Base-by-base conservation (phyloP, 2,113 vertebrate genomes). In the Miniopterus natalensis region DNA sequence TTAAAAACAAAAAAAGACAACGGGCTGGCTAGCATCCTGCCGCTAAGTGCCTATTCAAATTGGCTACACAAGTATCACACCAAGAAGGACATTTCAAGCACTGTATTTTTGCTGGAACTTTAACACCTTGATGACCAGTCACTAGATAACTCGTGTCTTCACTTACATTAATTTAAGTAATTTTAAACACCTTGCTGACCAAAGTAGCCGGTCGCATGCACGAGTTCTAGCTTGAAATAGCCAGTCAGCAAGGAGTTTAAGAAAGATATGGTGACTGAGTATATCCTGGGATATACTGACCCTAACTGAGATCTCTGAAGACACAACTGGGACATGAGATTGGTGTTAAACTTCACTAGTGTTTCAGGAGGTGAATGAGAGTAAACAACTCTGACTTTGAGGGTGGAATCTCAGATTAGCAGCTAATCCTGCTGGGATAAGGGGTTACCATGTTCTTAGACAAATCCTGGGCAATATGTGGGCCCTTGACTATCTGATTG, bases 1-100 rank as follows among this genome's bases (percentile, higher is more conserved):
- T 57, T 70, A 85, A 70, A 83, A 85, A 45, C 55, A 59, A 31
- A 49, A 47, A 78, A 92, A 80, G 88, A 47, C 57, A 85, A 53
- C 8, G 4, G 8, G 47, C 31, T 94, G 8, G 61, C 61, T 84
- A 18, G 59, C 90, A 65, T 61, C 11, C 36, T 86, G 29, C 21
- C 61, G 61, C 55, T 2, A 70, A 27, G 18, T 47, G 21, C 8
- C 75, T 45, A 73, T 17, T 49, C 55, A 65, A 83, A 70, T 1
- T 75, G 12, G 2, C 25, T 61, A 84, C 42, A 91, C 74, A 89
- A 53, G 23, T 79, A 61, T 5, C 57, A 13, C 2, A 21, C 11
- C 12, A 49, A 45, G 63, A 68, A 57, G 47, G 73, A 70, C 10
- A 57, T 83, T 85, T 31, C 4, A 61, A 61, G 53, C 10, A 20